phyloP scores from a whole-genome alignment of 2,113 vertebrate species.

The Bos javanicus region DNA sequence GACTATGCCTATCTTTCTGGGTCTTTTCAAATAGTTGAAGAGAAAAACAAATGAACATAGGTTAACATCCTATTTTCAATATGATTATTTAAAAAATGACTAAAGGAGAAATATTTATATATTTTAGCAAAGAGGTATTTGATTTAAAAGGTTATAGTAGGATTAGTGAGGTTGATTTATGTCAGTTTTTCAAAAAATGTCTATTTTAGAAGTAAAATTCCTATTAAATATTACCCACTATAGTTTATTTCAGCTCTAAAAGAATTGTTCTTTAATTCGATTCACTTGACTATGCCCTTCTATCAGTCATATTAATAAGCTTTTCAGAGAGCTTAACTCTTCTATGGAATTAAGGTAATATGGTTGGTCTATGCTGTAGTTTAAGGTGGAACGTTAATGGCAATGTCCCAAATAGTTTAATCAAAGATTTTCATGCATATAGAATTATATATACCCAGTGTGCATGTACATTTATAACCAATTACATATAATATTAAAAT shows the following conservation, averaged over 20 bases:
- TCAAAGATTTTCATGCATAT: background rate
- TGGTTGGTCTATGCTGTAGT: background rate
- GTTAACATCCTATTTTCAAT: background rate
- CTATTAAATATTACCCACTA: background rate
- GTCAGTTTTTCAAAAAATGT: slow-evolving; percentile 2
- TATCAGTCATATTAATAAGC: background rate
- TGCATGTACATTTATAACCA: background rate
- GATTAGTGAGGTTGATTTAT: background rate
- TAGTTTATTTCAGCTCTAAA: background rate
- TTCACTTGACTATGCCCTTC: background rate
- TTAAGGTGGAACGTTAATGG: background rate
- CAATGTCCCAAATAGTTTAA: background rate
- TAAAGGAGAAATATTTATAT: background rate
- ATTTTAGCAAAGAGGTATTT: background rate
- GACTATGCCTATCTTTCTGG: background rate
- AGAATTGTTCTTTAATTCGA: background rate
- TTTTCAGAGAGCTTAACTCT: background rate
- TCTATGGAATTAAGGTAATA: background rate
- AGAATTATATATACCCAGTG: background rate
- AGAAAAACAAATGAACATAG: background rate
- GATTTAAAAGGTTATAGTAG: background rate
- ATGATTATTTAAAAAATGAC: background rate
- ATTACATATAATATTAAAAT: background rate
- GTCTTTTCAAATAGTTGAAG: background rate
- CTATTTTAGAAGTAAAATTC: background rate